A percentile compares a stretch with the other conserved stretches of the same genome.
Evolutionary conservation across 2,113 vertebrate species (phyloP).

Genomic region (Tyrannus savana): DNA sequence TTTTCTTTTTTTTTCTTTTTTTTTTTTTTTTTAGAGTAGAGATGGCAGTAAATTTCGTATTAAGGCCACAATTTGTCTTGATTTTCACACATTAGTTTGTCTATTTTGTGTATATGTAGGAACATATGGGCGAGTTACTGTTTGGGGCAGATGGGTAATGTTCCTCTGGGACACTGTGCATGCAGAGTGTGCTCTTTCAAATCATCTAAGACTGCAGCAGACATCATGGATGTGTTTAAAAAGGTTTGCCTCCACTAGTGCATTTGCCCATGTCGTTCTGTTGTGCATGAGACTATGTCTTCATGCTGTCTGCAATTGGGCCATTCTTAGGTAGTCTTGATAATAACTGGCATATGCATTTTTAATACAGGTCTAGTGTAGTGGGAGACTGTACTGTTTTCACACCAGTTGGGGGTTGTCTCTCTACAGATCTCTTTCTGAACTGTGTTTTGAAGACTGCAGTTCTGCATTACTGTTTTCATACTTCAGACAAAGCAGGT

Average conservation of each 20-base stretch:
- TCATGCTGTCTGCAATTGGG: background rate
- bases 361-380: background rate
- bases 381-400: background rate
- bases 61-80: background rate
- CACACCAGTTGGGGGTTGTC: background rate
- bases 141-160: slow-evolving; percentile 40
- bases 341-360: slow-evolving; percentile 14
- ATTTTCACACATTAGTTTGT: slow-evolving; percentile 19
- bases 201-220: background rate
- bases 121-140: slow-evolving; percentile 23
- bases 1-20: background rate
- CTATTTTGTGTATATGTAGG: background rate
- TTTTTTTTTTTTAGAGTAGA: background rate
- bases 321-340: background rate
- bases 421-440: background rate
- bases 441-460: background rate
- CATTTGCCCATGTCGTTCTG: background rate
- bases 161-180: background rate
- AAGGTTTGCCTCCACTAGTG: background rate
- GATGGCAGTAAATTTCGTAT: background rate
- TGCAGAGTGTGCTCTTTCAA: background rate
- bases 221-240: background rate
- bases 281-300: background rate
- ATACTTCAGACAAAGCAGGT: background rate
- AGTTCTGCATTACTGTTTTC: background rate